phyloP scores from a whole-genome alignment of 2,888 invertebrate species.

The Steinernema carpocapsae region DNA sequence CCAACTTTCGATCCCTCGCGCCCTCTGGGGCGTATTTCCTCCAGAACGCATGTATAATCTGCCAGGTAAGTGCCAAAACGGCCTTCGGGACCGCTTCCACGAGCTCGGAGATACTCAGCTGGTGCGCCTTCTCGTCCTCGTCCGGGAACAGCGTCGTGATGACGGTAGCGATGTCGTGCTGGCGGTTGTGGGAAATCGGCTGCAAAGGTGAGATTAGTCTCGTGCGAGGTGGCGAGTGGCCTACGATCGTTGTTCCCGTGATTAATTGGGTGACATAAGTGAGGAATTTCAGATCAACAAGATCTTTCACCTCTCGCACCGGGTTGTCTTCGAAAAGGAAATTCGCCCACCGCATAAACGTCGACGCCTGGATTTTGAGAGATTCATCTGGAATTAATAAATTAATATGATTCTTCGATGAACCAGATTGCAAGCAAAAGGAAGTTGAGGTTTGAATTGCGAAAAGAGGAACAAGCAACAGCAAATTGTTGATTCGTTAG shows the following conservation, averaged over 20 bases:
- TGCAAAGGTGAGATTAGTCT: too few species aligned
- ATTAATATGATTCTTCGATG: too few species aligned
- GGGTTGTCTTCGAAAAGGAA: constrained; percentile 80
- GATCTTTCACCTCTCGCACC: constrained; percentile 46
- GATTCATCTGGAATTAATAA: constrained; percentile 79
- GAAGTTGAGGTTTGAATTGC: too few species aligned
- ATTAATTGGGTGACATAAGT: constrained; percentile 44
- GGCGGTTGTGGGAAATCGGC: constrained; percentile 48
- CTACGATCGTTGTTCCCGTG: constrained; percentile 41
- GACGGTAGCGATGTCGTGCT: constrained; percentile 56
- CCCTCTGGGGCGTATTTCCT: constrained; percentile 48
- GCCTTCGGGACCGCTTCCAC: constrained; percentile 45
- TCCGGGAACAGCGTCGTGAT: constrained; percentile 52
- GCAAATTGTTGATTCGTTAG: too few species aligned
- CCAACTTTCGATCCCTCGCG: constrained; percentile 50
- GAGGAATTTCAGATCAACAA: constrained; percentile 45
- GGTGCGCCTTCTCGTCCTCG: constrained; percentile 51
- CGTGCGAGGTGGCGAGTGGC: not conserved
- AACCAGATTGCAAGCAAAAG: too few species aligned
- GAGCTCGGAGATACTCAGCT: constrained; percentile 41
- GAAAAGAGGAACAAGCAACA: too few species aligned
- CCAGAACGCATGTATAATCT: constrained; percentile 49
- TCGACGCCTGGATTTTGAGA: constrained; percentile 91
- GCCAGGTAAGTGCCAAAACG: constrained; percentile 48
- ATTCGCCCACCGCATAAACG: constrained; percentile 80